phyloP scores from a whole-genome alignment of 2,888 invertebrate genomes.

The Laothoe populi region DNA sequence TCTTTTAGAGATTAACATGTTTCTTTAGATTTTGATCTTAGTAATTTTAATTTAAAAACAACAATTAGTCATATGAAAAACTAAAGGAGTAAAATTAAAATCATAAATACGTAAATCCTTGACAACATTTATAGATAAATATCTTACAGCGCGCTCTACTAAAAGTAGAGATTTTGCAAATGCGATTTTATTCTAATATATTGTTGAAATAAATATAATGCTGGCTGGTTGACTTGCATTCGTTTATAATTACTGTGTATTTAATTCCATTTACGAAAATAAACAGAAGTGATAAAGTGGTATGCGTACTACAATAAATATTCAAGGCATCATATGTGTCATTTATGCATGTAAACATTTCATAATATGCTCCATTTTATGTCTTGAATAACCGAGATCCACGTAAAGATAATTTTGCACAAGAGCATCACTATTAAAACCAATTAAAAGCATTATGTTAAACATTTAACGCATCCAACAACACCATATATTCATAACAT shows the following conservation, averaged over 20 bases:
- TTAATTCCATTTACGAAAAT: background rate
- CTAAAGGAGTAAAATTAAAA: too few relatives aligned
- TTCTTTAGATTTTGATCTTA: too few relatives aligned
- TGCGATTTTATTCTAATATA: background rate
- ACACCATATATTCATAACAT: slow-evolving; percentile 2
- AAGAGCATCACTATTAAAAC: background rate
- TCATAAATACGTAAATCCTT: too few relatives aligned
- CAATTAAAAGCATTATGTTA: background rate
- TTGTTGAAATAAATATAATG: too few relatives aligned
- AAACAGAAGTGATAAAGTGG: background rate
- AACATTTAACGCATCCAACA: slow-evolving; percentile 22
- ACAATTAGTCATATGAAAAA: too few relatives aligned
- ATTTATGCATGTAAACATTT: background rate
- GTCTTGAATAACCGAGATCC: background rate
- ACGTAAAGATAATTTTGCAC: slow-evolving; percentile 9
- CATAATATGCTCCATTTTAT: background rate
- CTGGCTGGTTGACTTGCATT: background rate
- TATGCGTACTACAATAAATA: background rate
- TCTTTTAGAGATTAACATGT: too few relatives aligned
- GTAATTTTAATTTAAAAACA: too few relatives aligned
- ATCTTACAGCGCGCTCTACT: background rate
- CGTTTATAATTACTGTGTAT: background rate
- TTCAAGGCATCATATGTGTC: background rate
- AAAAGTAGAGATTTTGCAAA: background rate
- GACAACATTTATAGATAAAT: too few relatives aligned